Conservation (phyloP, 2,797 vertebrate genomes). For the Lindbergichthys nudifrons region DNA sequence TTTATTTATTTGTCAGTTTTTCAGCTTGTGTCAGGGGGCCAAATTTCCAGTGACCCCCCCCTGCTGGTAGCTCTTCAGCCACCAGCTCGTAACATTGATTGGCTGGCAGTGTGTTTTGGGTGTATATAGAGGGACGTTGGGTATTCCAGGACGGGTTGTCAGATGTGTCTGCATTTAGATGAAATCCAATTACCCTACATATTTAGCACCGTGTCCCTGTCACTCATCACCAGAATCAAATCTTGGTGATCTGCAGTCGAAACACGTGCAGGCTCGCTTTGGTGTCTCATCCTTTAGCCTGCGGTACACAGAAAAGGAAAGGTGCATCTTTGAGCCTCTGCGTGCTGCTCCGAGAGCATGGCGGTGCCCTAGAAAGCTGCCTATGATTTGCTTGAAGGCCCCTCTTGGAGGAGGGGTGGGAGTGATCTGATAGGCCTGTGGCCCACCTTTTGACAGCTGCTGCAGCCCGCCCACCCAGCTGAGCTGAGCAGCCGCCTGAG, state of each 20-base stretch:
- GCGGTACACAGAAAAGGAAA: slow-evolving; percentile 4
- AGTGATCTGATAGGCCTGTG: slow-evolving; percentile 72
- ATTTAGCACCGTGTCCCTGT: slow-evolving; percentile 38
- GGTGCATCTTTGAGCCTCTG: slow-evolving; percentile 26
- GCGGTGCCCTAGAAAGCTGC: slow-evolving; percentile 73
- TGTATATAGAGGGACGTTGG: background rate
- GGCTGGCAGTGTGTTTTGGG: background rate
- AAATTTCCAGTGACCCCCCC: slow-evolving; percentile 26
- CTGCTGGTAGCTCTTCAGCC: slow-evolving; percentile 24
- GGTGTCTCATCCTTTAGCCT: slow-evolving; percentile 10
- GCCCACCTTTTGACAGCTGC: slow-evolving; percentile 77
- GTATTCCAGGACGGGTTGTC: slow-evolving; percentile 44
- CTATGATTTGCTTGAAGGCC: slow-evolving; percentile 67
- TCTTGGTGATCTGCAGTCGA: slow-evolving; percentile 43
- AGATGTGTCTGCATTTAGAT: slow-evolving; percentile 32
- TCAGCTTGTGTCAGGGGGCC: slow-evolving; percentile 30
- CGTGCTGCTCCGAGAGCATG: slow-evolving; percentile 54
- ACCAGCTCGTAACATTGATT: slow-evolving; percentile 9
- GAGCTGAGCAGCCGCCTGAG: slow-evolving; percentile 59
- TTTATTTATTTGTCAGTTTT: slow-evolving; percentile 16
- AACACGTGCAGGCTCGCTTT: slow-evolving; percentile 38
- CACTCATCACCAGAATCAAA: slow-evolving; percentile 35
- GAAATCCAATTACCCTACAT: slow-evolving; percentile 59
- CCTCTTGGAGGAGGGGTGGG: slow-evolving; percentile 79
- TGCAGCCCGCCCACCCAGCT: slow-evolving; percentile 70